Percentiles rank a stretch among this genome's conserved stretches.
phyloP scores from a whole-genome alignment of 1,140 invertebrate species.

The Calliphora vicina region DNA sequence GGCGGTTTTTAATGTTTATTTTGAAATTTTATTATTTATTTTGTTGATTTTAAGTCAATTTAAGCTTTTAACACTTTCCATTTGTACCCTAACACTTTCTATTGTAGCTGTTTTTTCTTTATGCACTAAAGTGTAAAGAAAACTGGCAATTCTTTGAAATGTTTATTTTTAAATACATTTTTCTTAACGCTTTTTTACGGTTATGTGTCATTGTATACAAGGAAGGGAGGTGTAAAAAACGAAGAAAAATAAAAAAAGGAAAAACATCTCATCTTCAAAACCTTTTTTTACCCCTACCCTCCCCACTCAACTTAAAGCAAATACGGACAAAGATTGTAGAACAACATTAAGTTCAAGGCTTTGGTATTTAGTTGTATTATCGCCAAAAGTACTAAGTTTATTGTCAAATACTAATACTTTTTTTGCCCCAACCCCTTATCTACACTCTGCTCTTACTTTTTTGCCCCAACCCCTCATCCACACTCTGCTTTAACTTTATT shows the following conservation, averaged over 20 bases:
- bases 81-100: not conserved
- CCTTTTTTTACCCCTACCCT: not conserved
- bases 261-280: not conserved
- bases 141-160: not conserved
- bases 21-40: not conserved
- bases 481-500: not conserved
- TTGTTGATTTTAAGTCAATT: not conserved
- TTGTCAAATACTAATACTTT: too few species aligned
- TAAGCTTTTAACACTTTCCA: not conserved
- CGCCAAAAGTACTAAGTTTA: not conserved
- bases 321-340: too few species aligned
- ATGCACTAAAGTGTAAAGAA: not conserved
- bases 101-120: not conserved
- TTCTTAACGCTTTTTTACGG: not conserved
- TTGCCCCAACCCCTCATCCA: too few species aligned
- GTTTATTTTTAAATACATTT: slow-evolving; percentile 13
- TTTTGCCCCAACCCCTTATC: too few species aligned
- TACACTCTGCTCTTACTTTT: not conserved
- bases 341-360: not conserved
- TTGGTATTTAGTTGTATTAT: not conserved
- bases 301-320: too few species aligned
- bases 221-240: not conserved
- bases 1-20: not conserved
- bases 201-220: not conserved
- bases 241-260: not conserved